Percentiles rank a stretch among this genome's conserved stretches.
phyloP scores from a whole-genome alignment of 2,797 vertebrate species.

The Epinephelus awoara region DNA sequence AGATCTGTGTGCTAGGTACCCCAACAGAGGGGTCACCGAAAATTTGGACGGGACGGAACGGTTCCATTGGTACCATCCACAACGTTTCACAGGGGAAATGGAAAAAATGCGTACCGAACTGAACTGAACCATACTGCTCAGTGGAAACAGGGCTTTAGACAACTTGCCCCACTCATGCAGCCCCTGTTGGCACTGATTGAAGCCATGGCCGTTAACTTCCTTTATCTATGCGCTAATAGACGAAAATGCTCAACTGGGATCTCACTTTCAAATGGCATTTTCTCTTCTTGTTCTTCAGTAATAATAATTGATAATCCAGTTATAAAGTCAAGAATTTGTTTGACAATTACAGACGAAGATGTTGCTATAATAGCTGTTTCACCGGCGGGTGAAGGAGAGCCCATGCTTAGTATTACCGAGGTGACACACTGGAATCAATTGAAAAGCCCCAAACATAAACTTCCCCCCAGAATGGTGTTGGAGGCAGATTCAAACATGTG shows the following conservation, averaged over 20 bases:
- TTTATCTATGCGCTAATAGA: background rate
- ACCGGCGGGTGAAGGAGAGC: background rate
- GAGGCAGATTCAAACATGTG: conserved; percentile 33
- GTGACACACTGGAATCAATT: background rate
- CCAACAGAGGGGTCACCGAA: too few species aligned
- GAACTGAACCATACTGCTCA: too few species aligned
- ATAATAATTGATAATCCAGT: background rate
- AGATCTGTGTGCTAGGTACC: too few species aligned
- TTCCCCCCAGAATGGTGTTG: conserved; percentile 3
- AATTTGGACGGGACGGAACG: too few species aligned
- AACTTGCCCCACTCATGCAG: too few species aligned
- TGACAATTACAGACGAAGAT: background rate
- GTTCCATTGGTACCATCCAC: too few species aligned
- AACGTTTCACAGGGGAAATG: too few species aligned
- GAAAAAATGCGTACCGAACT: too few species aligned
- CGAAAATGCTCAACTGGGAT: background rate
- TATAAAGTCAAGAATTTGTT: background rate
- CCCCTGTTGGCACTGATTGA: too few species aligned
- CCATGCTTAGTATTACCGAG: background rate
- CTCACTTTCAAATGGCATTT: conserved; percentile 1
- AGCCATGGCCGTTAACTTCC: background rate
- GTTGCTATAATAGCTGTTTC: background rate
- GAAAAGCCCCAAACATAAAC: conserved; percentile 12
- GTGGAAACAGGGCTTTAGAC: too few species aligned
- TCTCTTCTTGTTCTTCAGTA: background rate